Percentiles rank a stretch among this genome's conserved stretches.
Evolutionary conservation across 2,888 invertebrate species (phyloP).

Genomic region (Koerneria pararmatus): DNA sequence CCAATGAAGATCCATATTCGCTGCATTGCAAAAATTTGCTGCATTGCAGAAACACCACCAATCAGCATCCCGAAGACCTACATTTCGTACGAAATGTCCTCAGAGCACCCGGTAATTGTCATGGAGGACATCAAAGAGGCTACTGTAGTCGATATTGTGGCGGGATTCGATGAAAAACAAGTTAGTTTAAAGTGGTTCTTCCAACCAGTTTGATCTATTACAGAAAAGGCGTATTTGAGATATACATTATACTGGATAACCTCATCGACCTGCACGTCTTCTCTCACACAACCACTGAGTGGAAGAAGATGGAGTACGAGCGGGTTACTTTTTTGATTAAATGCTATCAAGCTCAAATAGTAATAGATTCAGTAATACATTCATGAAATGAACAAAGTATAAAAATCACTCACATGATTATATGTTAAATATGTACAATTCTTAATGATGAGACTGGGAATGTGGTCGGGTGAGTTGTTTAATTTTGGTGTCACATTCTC

Average conservation of each 20-base stretch:
- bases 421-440: too few relatives aligned
- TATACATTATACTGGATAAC: conserved; percentile 17
- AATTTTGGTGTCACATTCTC: too few relatives aligned
- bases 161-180: conserved; percentile 20
- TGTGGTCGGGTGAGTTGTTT: too few relatives aligned
- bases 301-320: too few relatives aligned
- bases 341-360: too few relatives aligned
- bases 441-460: too few relatives aligned
- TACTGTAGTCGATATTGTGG: conserved; percentile 12
- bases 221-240: neutral
- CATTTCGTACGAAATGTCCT: conserved; percentile 1
- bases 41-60: conserved; percentile 9
- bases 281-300: conserved; percentile 9
- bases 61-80: conserved; percentile 19
- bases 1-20: neutral
- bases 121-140: conserved; percentile 21
- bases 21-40: neutral
- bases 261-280: conserved; percentile 17
- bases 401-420: too few relatives aligned
- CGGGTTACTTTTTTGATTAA: too few relatives aligned
- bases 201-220: neutral
- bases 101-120: conserved; percentile 16
- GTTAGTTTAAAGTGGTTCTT: neutral
- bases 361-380: too few relatives aligned
- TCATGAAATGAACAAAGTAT: too few relatives aligned